Evolutionary conservation across 2,888 invertebrate species (phyloP).

Genomic region (Hirtodrosophila alboralis): DNA sequence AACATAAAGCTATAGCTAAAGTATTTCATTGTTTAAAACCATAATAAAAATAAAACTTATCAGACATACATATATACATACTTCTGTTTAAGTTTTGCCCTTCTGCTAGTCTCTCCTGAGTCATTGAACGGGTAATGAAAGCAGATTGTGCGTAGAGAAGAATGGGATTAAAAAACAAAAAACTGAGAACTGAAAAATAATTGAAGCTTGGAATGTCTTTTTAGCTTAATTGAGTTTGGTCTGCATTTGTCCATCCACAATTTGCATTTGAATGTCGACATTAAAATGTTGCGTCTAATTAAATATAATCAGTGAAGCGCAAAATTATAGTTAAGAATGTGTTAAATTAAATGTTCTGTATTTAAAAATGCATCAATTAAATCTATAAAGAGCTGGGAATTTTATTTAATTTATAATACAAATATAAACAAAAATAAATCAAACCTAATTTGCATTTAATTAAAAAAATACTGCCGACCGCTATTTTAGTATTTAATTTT

Average conservation of each 20-base stretch:
- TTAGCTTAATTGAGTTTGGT: slow-evolving; percentile 11
- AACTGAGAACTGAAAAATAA: no score
- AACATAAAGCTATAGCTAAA: slow-evolving; percentile 13
- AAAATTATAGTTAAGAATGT: slow-evolving; percentile 2
- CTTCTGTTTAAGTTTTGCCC: neutral
- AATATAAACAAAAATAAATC: no score
- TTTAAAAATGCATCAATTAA: no score
- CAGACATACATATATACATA: no score
- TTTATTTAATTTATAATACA: no score
- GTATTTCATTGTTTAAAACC: slow-evolving; percentile 14
- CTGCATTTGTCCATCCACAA: slow-evolving; percentile 8
- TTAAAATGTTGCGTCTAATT: slow-evolving; percentile 31
- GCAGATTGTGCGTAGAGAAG: slow-evolving; percentile 4
- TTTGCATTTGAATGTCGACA: slow-evolving; percentile 25
- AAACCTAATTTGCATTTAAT: no score
- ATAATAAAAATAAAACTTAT: slow-evolving; percentile 26
- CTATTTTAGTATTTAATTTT: no score
- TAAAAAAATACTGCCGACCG: no score
- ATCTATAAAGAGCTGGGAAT: no score
- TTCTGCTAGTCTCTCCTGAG: no score
- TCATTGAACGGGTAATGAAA: neutral
- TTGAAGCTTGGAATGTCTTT: slow-evolving; percentile 11
- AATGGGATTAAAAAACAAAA: no score
- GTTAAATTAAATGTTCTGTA: neutral
- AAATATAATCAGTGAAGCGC: slow-evolving; percentile 22